phyloP scores from a whole-genome alignment of 2,113 vertebrate genomes.

The Sarotherodon lohbergeri region DNA sequence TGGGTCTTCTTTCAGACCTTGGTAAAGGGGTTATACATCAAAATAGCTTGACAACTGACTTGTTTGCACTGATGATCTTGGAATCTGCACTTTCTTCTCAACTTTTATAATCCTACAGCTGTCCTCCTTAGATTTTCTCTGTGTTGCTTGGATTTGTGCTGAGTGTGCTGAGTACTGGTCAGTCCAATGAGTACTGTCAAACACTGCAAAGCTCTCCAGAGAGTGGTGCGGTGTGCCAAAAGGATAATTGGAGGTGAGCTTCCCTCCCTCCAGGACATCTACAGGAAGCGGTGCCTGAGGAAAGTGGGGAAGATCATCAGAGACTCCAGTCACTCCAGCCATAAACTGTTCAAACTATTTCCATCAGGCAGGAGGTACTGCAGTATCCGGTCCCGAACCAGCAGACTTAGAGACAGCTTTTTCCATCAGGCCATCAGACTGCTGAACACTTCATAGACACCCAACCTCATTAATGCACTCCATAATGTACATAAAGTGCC shows the following conservation, averaged over 20 bases:
- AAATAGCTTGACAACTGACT: neutral
- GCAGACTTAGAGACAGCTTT: neutral
- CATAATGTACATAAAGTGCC: neutral
- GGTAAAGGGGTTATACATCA: neutral
- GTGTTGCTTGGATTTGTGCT: neutral
- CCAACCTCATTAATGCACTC: rapidly evolving
- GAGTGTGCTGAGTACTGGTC: neutral
- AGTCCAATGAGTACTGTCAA: neutral
- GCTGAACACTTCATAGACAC: neutral
- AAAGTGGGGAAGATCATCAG: neutral
- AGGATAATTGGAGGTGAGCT: neutral
- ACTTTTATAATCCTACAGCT: neutral
- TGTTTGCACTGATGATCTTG: neutral
- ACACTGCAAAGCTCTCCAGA: neutral
- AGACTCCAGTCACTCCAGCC: neutral
- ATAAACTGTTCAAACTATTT: neutral
- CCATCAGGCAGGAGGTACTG: neutral
- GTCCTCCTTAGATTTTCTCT: neutral
- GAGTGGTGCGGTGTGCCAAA: neutral
- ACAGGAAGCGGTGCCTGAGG: neutral
- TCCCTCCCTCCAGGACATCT: neutral
- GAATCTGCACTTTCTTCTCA: neutral
- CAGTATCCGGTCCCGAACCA: rapidly evolving
- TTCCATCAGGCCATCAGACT: neutral
- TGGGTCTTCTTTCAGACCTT: neutral